These are phyloP conservation scores for Vanacampus margaritifer DNA, from an alignment of 2,113 vertebrate species.

Conservation along the genomic window DNA sequence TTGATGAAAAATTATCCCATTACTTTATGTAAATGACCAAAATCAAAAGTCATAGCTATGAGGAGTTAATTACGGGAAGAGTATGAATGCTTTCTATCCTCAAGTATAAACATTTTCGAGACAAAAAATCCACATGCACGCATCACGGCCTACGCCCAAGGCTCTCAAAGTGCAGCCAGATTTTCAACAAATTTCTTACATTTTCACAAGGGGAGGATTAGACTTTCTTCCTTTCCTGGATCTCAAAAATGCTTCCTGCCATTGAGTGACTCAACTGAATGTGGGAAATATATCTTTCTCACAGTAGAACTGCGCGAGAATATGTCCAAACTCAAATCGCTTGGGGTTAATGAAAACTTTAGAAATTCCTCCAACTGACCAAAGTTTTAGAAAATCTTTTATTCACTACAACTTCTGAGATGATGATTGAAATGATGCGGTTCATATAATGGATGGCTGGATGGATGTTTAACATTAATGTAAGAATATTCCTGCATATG, in stretches of 20 bases:
- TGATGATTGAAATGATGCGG: background rate
- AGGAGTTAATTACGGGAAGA: background rate
- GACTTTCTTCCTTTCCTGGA: background rate
- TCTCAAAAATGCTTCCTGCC: constrained; percentile 10
- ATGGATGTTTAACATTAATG: background rate
- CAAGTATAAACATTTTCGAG: background rate
- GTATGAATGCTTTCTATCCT: background rate
- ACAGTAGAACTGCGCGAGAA: constrained; percentile 18
- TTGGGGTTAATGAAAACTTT: constrained; percentile 15
- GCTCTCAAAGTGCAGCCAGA: background rate
- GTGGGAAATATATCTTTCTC: constrained; percentile 12
- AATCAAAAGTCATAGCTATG: background rate
- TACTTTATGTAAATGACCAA: background rate
- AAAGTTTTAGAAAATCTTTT: constrained; percentile 30
- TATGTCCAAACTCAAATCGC: constrained; percentile 20
- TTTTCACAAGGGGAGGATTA: constrained; percentile 1
- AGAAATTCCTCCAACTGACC: constrained; percentile 25
- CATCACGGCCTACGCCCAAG: background rate
- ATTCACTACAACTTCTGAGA: background rate
- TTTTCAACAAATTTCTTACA: background rate
- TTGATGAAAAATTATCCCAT: background rate
- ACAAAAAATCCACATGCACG: background rate
- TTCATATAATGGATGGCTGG: no score
- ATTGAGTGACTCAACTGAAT: constrained; percentile 46
- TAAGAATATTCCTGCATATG: background rate